Conservation (phyloP, 2,888 invertebrate genomes). For the Mactromeris polynyma region DNA sequence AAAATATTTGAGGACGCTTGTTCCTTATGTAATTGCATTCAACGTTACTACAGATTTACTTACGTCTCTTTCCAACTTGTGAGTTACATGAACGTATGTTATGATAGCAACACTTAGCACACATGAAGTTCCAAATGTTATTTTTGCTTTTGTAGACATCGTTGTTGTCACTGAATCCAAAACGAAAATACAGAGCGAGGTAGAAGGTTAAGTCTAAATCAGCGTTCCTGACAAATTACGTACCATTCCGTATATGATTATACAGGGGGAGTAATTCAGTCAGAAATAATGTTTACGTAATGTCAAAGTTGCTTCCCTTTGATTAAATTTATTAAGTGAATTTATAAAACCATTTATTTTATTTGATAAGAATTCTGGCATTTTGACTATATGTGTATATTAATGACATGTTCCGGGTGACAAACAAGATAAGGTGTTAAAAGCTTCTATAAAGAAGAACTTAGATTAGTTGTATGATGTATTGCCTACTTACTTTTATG, state of each 20-base stretch:
- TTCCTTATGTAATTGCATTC: neutral
- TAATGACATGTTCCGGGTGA: too few species aligned
- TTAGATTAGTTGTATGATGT: too few species aligned
- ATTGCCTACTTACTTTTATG: too few species aligned
- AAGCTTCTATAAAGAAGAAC: too few species aligned
- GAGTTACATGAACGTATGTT: conserved; percentile 75
- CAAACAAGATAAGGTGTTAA: too few species aligned
- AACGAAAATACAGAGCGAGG: neutral
- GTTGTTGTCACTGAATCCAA: neutral
- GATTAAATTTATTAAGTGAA: too few species aligned
- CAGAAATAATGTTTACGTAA: too few species aligned
- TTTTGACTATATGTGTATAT: too few species aligned
- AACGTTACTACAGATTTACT: neutral
- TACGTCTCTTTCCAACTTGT: conserved; percentile 75
- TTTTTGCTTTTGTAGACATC: conserved; percentile 65
- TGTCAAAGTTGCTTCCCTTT: too few species aligned
- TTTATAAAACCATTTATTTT: too few species aligned
- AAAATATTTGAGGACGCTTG: neutral
- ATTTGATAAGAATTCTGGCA: too few species aligned
- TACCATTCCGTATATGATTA: neutral
- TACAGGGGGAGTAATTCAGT: too few species aligned
- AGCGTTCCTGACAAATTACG: neutral
- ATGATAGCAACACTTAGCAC: conserved; percentile 71
- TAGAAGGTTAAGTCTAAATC: neutral
- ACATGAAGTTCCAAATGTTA: conserved; percentile 70